Base-by-base conservation (phyloP, 1,140 invertebrate species). In the Aphidius ervi region DNA sequence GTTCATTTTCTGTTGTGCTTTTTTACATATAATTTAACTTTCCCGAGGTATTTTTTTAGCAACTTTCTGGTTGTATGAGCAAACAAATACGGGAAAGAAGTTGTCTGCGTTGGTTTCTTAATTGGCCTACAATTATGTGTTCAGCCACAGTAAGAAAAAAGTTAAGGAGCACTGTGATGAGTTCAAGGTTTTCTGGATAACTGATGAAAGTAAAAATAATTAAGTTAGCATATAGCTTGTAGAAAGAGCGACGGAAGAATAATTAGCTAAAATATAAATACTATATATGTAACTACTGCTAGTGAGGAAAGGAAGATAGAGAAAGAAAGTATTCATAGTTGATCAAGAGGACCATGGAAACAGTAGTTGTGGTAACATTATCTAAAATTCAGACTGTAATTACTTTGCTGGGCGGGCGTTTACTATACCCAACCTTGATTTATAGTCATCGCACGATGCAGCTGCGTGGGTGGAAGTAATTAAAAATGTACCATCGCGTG, bases 361-460 rank as follows among this genome's bases (percentile, higher is more conserved):
- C 76, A 70, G 71, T 77, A 76, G 75, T 81, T 80, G 79, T 76
- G 79, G 79, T 76, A 78, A 78, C 78, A 80, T 80, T 81, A 81
- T 80, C 78, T 81, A 80, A 80, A 81, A 80, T 80, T 81, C 78
- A 80, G 77, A 78, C 77, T 75, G 79, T 81, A 81, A 80, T 81
- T 81, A 80, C 78, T 80, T 81, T 74, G 76, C 74, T 75, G 77
- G 77, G 77, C 74, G 76, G 75, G 67, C 73, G 64, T 63, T 59
- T 58, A 53, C 58, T 63, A 70, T 63, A 70, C 76, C 71, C 71
- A 23, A 40, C 71, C 70, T 79, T 80, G 79, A 81, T 81, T 81
- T 81, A 80, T 80, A 81, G 77, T 79, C 75, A 80, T 79, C 77
- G 77, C 74, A 74, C 77, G 72, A 78, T 81, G 77, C 78, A 79